A percentile compares a stretch with the other conserved stretches of the same genome.
Evolutionary conservation across 2,888 invertebrate species (phyloP).

Genomic region (Sminthurides aquaticus): DNA sequence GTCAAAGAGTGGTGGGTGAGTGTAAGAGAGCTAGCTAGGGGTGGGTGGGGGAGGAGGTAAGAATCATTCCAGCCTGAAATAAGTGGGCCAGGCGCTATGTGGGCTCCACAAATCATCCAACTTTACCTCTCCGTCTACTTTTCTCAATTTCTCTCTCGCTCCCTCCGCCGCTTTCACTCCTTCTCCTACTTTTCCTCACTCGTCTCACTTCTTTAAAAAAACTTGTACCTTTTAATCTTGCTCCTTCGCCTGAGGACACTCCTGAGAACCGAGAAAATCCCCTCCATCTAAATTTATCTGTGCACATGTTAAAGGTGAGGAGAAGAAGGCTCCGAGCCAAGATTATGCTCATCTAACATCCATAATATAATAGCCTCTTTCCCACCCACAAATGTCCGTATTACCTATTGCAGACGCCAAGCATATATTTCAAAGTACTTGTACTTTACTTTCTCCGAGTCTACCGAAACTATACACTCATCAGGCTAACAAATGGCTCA

Average conservation of each 20-base stretch:
- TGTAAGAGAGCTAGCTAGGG: too few species aligned
- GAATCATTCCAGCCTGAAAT: background rate
- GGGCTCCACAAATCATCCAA: constrained; percentile 25
- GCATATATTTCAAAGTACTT: too few species aligned
- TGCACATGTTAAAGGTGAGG: too few species aligned
- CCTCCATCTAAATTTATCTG: too few species aligned
- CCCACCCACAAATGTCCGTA: too few species aligned
- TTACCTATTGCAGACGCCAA: too few species aligned
- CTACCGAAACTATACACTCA: too few species aligned
- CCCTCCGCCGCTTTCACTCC: background rate
- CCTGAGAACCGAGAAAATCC: background rate
- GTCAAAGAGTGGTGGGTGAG: background rate
- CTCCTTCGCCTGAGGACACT: background rate
- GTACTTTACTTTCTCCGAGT: too few species aligned
- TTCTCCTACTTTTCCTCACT: background rate
- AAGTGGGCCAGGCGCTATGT: constrained; percentile 20
- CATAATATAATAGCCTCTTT: too few species aligned
- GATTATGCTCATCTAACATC: too few species aligned
- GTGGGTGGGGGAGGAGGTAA: background rate
- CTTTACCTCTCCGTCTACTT: constrained; percentile 13
- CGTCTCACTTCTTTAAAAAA: background rate
- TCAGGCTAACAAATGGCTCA: too few species aligned
- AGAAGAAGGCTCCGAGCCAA: too few species aligned
- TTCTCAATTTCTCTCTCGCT: constrained; percentile 7
- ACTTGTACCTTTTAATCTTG: background rate